Base-by-base conservation (phyloP, 2,113 vertebrate species). In the Chloroceryle aenea region DNA sequence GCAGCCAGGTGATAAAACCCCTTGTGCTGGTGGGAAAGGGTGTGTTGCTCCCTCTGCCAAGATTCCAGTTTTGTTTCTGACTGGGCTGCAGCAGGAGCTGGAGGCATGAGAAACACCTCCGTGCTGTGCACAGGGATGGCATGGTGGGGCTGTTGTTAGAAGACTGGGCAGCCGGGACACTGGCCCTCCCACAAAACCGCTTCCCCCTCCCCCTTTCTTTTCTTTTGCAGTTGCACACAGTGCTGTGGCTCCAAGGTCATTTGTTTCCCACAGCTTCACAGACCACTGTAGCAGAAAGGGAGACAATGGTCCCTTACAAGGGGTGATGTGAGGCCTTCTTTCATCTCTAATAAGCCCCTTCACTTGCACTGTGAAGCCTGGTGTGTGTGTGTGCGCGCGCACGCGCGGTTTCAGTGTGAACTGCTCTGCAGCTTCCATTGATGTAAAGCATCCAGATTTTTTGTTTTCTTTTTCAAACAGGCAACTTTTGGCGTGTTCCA, bases 221-320 rank as follows among this genome's bases (percentile, higher is more conserved):
- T 98, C 96, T 98, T 98, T 85, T 68, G 83, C 96, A 92, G 85
- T 97, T 97, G 97, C 97, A 97, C 95, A 90, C 95, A 96, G 95
- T 7, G 80, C 97, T 95, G 97, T 97, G 98, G 90, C 98, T 97
- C 58, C 56, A 94, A 98, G 98, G 98, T 98, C 98, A 98, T 98
- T 98, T 97, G 98, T 98, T 98, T 98, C 98, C 98, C 98, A 98
- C 98, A 98, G 98, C 96, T 98, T 98, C 97, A 97, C 97, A 98
- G 97, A 97, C 96, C 93, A 80, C 96, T 97, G 97, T 96, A 97
- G 97, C 96, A 98, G 97, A 97, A 97, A 97, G 93, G 91, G 97
- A 95, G 96, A 98, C 98, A 98, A 98, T 98, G 97, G 95, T 97
- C 96, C 96, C 97, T 98, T 97, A 97, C 95, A 98, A 91, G 97